Conservation (phyloP, 1,140 invertebrate species). For the Drosophila subobscura region DNA sequence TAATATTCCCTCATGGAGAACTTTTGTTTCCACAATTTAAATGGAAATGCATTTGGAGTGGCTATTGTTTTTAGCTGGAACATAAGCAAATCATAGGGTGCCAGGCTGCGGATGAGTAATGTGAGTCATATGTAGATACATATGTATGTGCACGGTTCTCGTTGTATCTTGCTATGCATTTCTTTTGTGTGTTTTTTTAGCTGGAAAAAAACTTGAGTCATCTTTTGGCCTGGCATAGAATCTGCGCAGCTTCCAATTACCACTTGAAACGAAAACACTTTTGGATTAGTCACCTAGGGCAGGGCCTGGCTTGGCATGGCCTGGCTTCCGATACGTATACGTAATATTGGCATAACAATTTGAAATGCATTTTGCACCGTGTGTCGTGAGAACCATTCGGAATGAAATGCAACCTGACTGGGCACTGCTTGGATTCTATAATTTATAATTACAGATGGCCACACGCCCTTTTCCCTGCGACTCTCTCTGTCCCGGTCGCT, state of each 20-base stretch:
- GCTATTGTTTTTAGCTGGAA: constrained; percentile 45
- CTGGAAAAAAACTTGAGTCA: constrained; percentile 44
- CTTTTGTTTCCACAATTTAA: constrained; percentile 8
- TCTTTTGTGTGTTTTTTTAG: constrained; percentile 36
- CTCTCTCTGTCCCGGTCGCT: background rate
- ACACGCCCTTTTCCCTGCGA: constrained; percentile 3
- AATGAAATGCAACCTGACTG: constrained; percentile 20
- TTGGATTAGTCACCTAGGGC: constrained; percentile 64
- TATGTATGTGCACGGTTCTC: too few species aligned
- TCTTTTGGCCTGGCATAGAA: constrained; percentile 42
- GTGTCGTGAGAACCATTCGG: constrained; percentile 52
- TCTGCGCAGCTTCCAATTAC: constrained; percentile 79
- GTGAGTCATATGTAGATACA: constrained; percentile 24
- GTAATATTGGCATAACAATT: constrained; percentile 29
- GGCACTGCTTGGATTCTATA: constrained; percentile 31
- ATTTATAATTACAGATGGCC: constrained; percentile 58
- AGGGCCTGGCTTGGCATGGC: constrained; percentile 47
- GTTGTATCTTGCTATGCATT: constrained; percentile 40
- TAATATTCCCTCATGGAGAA: background rate
- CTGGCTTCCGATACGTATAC: constrained; percentile 43
- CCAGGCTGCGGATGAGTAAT: constrained; percentile 74
- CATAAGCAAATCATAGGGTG: constrained; percentile 20
- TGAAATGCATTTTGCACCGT: constrained; percentile 30
- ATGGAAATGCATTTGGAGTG: constrained; percentile 29
- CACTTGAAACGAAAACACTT: constrained; percentile 22